Conservation (phyloP, 1,140 invertebrate genomes). For the roundworm (Caenorhabditis elegans) region DNA sequence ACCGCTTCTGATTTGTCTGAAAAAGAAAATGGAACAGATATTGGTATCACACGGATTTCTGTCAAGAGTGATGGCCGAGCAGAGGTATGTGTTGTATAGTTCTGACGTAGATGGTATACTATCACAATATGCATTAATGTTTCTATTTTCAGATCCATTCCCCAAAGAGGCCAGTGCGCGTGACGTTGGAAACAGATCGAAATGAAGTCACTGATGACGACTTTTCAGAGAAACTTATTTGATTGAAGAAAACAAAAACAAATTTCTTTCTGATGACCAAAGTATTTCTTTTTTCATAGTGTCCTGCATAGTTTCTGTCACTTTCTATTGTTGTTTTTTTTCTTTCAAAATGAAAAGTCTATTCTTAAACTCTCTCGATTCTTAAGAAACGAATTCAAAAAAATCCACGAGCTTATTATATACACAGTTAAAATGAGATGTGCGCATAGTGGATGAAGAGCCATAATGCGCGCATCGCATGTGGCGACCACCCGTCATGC, state of each 20-base stretch:
- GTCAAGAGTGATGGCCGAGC: slow-evolving; percentile 1
- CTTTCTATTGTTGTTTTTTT: not conserved
- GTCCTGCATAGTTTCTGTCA: not conserved
- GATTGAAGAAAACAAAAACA: not conserved
- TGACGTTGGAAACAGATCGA: not conserved
- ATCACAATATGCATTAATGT: no score
- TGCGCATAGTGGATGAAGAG: no score
- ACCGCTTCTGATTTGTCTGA: not conserved
- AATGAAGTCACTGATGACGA: slow-evolving; percentile 2
- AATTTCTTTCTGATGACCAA: not conserved
- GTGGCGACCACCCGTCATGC: no score
- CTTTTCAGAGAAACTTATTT: slow-evolving; percentile 6
- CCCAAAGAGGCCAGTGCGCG: not conserved
- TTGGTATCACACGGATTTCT: not conserved
- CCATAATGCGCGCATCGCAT: no score
- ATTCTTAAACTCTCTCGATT: no score
- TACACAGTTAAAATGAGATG: no score
- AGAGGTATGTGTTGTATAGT: not conserved
- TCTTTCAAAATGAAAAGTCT: not conserved
- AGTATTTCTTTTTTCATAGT: not conserved
- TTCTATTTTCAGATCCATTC: not conserved
- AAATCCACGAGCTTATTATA: no score
- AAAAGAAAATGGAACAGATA: not conserved
- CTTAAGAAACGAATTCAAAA: no score
- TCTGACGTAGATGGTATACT: no score